Evolutionary conservation across 2,888 invertebrate species (phyloP).

Genomic region (Drosophila fulvimacula): DNA sequence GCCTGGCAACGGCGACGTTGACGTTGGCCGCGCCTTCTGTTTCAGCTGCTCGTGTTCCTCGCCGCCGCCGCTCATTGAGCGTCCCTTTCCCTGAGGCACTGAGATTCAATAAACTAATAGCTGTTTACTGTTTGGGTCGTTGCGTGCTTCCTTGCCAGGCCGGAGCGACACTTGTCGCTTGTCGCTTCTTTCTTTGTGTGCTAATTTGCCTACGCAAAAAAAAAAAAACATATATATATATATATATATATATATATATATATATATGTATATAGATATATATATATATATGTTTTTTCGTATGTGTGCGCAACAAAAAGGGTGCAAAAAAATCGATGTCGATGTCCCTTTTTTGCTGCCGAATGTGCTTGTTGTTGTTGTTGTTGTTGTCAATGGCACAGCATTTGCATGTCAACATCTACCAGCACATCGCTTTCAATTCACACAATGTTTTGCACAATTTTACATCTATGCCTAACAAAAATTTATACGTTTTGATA

Average conservation of each 20-base stretch:
- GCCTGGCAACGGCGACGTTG: conserved; percentile 41
- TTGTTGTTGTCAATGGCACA: not conserved
- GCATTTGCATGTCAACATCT: conserved; percentile 10
- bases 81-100: conserved; percentile 26
- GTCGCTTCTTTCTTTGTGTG: conserved; percentile 55
- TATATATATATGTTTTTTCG: not conserved
- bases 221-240: too few relatives aligned
- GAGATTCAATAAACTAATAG: conserved; percentile 34
- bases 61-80: conserved; percentile 65
- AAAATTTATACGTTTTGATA: conserved; percentile 41
- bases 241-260: not conserved
- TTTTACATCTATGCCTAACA: conserved; percentile 28
- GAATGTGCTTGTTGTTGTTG: conserved; percentile 3
- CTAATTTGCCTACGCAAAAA: conserved; percentile 43
- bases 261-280: conserved; percentile 16
- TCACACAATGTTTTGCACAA: conserved; percentile 24
- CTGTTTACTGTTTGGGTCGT: conserved; percentile 6
- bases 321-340: conserved; percentile 75
- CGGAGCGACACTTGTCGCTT: conserved; percentile 43
- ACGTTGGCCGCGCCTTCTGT: conserved; percentile 50
- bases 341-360: conserved; percentile 65
- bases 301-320: conserved; percentile 53
- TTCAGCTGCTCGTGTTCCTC: conserved; percentile 54
- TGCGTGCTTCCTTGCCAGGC: conserved; percentile 17
- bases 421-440: conserved; percentile 4